phyloP scores from a whole-genome alignment of 2,797 vertebrate genomes.

The Spinus olivaceus region DNA sequence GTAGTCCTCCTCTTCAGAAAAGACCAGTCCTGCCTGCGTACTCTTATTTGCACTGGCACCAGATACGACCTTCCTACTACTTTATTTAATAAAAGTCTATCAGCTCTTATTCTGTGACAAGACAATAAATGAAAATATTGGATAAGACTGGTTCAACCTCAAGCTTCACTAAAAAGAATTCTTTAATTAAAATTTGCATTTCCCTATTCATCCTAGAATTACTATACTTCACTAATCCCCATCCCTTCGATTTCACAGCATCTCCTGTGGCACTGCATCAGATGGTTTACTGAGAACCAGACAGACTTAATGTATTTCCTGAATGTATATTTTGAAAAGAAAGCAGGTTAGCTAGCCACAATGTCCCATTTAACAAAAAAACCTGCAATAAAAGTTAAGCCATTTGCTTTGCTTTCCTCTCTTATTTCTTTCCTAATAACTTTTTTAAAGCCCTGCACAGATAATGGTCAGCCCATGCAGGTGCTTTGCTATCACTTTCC shows the following conservation, averaged over 20 bases:
- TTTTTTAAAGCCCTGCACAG: not conserved
- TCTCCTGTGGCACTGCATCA: not conserved
- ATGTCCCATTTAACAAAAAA: not conserved
- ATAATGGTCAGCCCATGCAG: not conserved
- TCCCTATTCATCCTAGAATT: not conserved
- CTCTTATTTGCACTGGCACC: not conserved
- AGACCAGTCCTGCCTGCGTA: not conserved
- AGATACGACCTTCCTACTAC: not conserved
- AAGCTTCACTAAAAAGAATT: not conserved
- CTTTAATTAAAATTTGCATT: not conserved
- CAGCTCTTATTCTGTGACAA: not conserved
- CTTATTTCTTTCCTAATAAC: not conserved
- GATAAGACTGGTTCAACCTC: not conserved
- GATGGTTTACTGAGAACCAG: not conserved
- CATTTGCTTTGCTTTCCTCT: not conserved
- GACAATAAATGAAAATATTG: not conserved
- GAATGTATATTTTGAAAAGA: not conserved
- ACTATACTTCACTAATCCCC: not conserved
- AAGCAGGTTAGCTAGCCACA: not conserved
- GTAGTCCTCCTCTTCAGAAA: not conserved
- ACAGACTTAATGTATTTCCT: not conserved
- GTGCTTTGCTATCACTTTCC: not conserved
- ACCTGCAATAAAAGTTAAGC: not conserved
- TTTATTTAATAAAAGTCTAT: not conserved
- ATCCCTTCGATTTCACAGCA: not conserved